phyloP scores from a whole-genome alignment of 2,797 vertebrate genomes.

The Streptopelia turtur region DNA sequence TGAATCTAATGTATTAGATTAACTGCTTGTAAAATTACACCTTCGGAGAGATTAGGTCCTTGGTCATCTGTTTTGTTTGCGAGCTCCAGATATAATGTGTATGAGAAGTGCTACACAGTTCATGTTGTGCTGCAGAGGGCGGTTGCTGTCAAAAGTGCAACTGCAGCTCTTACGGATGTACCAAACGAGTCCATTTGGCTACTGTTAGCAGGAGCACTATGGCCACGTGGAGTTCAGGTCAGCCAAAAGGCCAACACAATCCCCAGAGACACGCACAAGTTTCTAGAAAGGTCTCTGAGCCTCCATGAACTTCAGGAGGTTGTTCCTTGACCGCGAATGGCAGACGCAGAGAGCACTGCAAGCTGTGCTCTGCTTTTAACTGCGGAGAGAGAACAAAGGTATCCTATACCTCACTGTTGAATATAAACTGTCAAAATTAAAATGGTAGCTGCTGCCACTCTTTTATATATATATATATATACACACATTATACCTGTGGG shows the following conservation, averaged over 20 bases:
- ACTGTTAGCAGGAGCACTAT: background rate
- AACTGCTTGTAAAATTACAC: background rate
- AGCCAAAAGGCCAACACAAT: background rate
- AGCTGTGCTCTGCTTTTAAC: background rate
- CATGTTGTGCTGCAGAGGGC: accelerated
- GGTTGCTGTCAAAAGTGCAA: accelerated
- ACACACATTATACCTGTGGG: background rate
- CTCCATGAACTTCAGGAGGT: background rate
- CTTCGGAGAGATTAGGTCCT: background rate
- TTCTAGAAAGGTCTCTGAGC: background rate
- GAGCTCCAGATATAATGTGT: background rate
- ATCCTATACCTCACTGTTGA: background rate
- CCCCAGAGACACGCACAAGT: background rate
- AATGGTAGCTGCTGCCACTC: background rate
- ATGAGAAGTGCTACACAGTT: background rate
- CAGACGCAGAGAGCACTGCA: background rate
- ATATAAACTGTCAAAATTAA: background rate
- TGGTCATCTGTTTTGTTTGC: background rate
- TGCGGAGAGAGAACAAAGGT: background rate
- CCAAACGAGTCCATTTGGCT: accelerated
- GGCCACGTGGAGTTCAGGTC: background rate
- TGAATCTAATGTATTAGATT: background rate
- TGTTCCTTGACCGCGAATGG: background rate
- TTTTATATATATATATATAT: background rate
- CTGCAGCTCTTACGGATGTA: background rate